Conservation (phyloP, 2,797 vertebrate genomes). For the Melanotaenia parkinsoni region DNA sequence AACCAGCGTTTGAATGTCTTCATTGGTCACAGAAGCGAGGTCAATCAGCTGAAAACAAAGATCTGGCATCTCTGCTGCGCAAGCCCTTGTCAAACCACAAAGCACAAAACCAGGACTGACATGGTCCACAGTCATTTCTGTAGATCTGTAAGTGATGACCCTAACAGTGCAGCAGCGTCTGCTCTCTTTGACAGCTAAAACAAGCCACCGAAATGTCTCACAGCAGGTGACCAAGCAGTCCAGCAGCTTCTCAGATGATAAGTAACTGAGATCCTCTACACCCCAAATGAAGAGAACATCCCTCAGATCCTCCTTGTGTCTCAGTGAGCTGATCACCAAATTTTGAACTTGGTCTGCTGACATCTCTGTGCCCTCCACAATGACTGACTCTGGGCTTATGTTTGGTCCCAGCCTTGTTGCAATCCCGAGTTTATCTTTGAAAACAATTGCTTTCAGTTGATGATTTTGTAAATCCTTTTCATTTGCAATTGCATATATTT, state of each 20-base stretch:
- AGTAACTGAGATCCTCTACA: slow-evolving; percentile 78
- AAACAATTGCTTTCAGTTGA: slow-evolving; percentile 82
- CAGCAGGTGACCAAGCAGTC: slow-evolving; percentile 82
- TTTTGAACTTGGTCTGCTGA: slow-evolving; percentile 40
- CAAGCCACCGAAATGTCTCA: slow-evolving; percentile 83
- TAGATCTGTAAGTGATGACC: slow-evolving; percentile 86
- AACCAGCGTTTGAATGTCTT: slow-evolving; percentile 82
- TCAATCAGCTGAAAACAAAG: slow-evolving; percentile 83
- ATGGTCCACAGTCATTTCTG: slow-evolving; percentile 80
- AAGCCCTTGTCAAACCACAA: slow-evolving; percentile 85
- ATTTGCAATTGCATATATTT: slow-evolving; percentile 60
- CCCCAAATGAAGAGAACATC: slow-evolving; percentile 87
- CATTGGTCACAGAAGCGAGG: slow-evolving; percentile 77
- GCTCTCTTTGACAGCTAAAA: slow-evolving; percentile 81
- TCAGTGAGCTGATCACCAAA: slow-evolving; percentile 61
- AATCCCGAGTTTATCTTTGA: slow-evolving; percentile 86
- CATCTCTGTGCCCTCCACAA: slow-evolving; percentile 50
- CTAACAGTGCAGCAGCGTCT: slow-evolving; percentile 61
- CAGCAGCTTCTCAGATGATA: slow-evolving; percentile 73
- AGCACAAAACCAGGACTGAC: slow-evolving; percentile 86
- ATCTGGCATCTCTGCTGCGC: slow-evolving; percentile 78
- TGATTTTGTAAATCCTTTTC: slow-evolving; percentile 18
- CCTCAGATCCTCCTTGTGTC: slow-evolving; percentile 51
- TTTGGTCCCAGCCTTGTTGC: slow-evolving; percentile 78
- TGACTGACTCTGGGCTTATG: slow-evolving; percentile 71